Evolutionary conservation across 37 sponge, comb jelly and placozoan species (phyloP).

Genomic region (Chondrilla cf. caribensis): DNA sequence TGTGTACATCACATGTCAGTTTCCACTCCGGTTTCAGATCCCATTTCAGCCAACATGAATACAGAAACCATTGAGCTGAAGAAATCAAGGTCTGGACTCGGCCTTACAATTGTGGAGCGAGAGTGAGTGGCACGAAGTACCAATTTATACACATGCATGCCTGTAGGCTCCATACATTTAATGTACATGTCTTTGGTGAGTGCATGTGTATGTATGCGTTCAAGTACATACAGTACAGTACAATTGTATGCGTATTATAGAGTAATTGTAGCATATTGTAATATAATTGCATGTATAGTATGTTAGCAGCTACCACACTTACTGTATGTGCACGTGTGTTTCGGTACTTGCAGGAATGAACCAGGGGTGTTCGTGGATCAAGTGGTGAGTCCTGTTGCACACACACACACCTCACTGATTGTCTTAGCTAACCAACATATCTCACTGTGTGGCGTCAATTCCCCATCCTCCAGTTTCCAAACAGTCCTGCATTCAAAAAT

Average conservation of each 20-base stretch:
- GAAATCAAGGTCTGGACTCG: slow-evolving; percentile 59
- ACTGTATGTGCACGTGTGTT: neutral
- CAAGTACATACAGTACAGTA: neutral
- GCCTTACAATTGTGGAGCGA: slow-evolving; percentile 52
- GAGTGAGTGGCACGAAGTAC: neutral
- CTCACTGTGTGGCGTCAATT: neutral
- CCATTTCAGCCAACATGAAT: neutral
- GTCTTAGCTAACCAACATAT: neutral
- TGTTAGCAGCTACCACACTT: no score
- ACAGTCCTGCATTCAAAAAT: slow-evolving; percentile 48
- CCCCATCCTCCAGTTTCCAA: neutral
- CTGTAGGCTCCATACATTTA: no score
- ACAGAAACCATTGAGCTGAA: slow-evolving; percentile 53
- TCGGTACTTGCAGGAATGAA: slow-evolving; percentile 3
- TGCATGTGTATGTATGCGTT: neutral
- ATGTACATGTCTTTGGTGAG: no score
- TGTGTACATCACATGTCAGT: neutral
- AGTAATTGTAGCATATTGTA: no score
- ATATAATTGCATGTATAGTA: no score
- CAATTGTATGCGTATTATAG: no score
- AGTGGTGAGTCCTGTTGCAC: slow-evolving; percentile 30
- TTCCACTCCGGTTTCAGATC: slow-evolving; percentile 1
- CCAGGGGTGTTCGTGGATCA: slow-evolving; percentile 56
- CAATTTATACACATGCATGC: neutral
- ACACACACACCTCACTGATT: no score